These are phyloP conservation scores for Lepilemur septentrionalis DNA, from an alignment of 2,797 vertebrate species.

Conservation along the genomic window DNA sequence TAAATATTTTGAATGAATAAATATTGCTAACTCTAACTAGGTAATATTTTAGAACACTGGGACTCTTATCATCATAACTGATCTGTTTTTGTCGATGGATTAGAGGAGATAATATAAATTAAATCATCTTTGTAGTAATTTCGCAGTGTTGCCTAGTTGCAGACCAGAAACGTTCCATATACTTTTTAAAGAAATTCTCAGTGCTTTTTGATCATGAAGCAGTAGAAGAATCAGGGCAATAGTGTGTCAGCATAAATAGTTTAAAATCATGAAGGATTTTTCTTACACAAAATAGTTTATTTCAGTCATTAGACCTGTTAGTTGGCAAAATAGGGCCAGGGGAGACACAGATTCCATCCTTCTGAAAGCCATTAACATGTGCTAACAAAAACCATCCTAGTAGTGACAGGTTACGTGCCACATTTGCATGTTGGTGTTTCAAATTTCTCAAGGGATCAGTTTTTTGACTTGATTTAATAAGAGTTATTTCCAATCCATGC, in stretches of 20 bases:
- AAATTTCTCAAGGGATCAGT: background rate
- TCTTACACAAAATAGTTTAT: slow-evolving; percentile 30
- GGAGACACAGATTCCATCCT: background rate
- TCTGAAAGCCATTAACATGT: background rate
- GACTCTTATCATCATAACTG: background rate
- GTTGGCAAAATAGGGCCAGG: background rate
- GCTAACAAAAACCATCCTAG: background rate
- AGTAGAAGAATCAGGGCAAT: slow-evolving; percentile 31
- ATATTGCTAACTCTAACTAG: background rate
- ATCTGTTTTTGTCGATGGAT: slow-evolving; percentile 43
- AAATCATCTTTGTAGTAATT: slow-evolving; percentile 38
- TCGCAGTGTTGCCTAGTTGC: background rate
- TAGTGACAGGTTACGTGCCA: background rate
- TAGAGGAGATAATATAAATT: background rate
- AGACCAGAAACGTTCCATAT: background rate
- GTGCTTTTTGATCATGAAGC: background rate
- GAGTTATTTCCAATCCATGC: background rate
- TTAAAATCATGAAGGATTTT: slow-evolving; percentile 51
- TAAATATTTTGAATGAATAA: slow-evolving; percentile 44
- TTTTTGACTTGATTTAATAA: slow-evolving; percentile 14
- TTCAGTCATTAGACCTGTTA: background rate
- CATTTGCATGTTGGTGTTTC: slow-evolving; percentile 12
- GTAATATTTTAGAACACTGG: slow-evolving; percentile 25
- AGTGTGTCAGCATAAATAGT: slow-evolving; percentile 46
- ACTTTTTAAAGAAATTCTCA: slow-evolving; percentile 33